A percentile compares a stretch with the other conserved stretches of the same genome.
phyloP scores from a whole-genome alignment of 2,797 vertebrate species.

The Loriculus beryllinus region DNA sequence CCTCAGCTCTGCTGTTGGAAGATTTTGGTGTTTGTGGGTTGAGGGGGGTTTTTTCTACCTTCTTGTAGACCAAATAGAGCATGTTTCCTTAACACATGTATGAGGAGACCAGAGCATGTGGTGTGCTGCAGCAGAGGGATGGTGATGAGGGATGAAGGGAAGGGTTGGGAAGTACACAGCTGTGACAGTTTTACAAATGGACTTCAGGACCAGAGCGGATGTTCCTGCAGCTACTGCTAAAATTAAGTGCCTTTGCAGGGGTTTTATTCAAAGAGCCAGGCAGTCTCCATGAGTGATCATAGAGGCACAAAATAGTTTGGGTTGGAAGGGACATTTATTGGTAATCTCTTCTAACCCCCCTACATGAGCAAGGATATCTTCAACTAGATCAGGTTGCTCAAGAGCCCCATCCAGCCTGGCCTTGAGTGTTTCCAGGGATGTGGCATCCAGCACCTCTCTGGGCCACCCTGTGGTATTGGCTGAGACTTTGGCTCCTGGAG shows the following conservation, averaged over 20 bases:
- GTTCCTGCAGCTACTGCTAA: neutral
- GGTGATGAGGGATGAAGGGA: neutral
- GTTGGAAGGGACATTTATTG: neutral
- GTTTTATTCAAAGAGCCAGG: neutral
- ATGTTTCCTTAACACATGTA: neutral
- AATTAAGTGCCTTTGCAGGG: neutral
- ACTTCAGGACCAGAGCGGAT: neutral
- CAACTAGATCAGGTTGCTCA: neutral
- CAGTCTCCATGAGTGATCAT: neutral
- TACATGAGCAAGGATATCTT: neutral
- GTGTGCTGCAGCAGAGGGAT: neutral
- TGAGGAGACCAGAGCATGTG: rapidly evolving
- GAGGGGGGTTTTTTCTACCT: rapidly evolving
- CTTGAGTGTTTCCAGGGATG: neutral
- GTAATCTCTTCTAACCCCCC: neutral
- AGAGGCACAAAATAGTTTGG: neutral
- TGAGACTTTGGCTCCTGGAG: neutral
- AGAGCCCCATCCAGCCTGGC: neutral
- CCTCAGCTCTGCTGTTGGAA: neutral
- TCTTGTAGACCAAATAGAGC: neutral
- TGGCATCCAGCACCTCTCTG: neutral
- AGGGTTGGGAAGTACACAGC: neutral
- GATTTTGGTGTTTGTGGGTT: neutral
- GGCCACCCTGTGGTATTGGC: neutral
- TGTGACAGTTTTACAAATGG: neutral